A percentile compares a stretch with the other conserved stretches of the same genome.
These are phyloP conservation scores for Seladonia tumulorum DNA, from an alignment of 2,888 invertebrate genomes.

Conservation along the genomic window DNA sequence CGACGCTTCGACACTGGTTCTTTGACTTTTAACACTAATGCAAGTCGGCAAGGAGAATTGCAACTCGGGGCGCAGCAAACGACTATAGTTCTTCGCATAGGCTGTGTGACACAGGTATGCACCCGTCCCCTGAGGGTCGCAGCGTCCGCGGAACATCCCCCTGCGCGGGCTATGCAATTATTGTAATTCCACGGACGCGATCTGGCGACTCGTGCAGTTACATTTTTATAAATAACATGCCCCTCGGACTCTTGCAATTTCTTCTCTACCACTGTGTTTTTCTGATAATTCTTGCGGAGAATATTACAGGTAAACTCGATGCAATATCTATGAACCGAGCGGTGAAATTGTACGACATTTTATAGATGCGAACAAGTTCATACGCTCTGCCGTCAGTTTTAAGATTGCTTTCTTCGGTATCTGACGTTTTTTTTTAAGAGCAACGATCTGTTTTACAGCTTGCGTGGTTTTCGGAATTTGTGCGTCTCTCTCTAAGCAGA, in stretches of 20 bases:
- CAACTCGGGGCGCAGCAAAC: neutral
- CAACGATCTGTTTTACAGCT: no score
- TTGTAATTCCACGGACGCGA: neutral
- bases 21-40: no score
- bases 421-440: neutral
- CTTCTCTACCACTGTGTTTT: no score
- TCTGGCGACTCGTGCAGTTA: neutral
- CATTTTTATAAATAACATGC: neutral
- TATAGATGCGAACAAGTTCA: neutral
- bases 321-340: neutral
- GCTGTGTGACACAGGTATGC: neutral
- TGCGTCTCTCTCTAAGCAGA: no score
- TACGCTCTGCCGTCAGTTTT: no score
- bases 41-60: no score
- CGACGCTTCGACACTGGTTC: no score
- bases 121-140: neutral
- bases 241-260: neutral
- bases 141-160: neutral
- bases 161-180: constrained; percentile 11
- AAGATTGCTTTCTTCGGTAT: neutral
- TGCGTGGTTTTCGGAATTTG: no score
- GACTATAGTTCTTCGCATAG: neutral
- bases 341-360: neutral
- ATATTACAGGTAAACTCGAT: neutral
- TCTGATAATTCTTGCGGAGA: neutral